A percentile compares a stretch with the other conserved stretches of the same genome.
phyloP scores from a whole-genome alignment of 1,140 invertebrate genomes.

The Sarcophaga bullata region DNA sequence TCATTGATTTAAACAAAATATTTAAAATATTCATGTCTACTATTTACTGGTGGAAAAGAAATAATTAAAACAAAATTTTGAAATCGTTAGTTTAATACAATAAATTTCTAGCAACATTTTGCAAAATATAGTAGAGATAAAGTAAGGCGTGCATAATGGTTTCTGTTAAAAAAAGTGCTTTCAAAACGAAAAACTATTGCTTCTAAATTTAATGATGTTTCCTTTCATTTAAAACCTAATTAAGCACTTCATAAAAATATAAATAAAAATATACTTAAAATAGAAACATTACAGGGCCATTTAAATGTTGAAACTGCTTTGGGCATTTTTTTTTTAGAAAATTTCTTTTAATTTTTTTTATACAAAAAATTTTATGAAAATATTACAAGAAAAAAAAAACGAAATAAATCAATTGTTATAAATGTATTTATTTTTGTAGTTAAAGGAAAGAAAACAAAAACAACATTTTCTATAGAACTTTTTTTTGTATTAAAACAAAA shows the following conservation, averaged over 20 bases:
- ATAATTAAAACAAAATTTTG: too few relatives aligned
- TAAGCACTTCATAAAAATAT: slow-evolving; percentile 3
- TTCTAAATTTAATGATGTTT: too few relatives aligned
- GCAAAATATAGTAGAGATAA: too few relatives aligned
- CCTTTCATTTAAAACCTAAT: neutral
- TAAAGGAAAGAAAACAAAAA: slow-evolving; percentile 1
- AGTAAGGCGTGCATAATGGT: too few relatives aligned
- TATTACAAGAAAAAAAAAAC: neutral
- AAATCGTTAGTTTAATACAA: too few relatives aligned
- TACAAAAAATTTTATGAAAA: slow-evolving; percentile 24
- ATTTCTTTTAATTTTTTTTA: slow-evolving; percentile 9
- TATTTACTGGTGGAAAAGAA: too few relatives aligned
- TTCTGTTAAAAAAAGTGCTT: too few relatives aligned
- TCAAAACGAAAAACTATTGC: too few relatives aligned
- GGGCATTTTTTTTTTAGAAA: slow-evolving; percentile 15
- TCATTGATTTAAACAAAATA: too few relatives aligned
- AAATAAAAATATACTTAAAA: neutral
- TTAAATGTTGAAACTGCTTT: slow-evolving; percentile 30
- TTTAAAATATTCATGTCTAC: too few relatives aligned
- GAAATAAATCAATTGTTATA: slow-evolving; percentile 31
- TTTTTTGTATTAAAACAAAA: slow-evolving; percentile 35
- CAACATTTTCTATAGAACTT: slow-evolving; percentile 32
- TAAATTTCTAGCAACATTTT: too few relatives aligned
- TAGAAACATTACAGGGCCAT: slow-evolving; percentile 19
- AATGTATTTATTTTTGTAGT: slow-evolving; percentile 41